phyloP scores from a whole-genome alignment of 2,797 vertebrate genomes.

The Cheirogaleus major region DNA sequence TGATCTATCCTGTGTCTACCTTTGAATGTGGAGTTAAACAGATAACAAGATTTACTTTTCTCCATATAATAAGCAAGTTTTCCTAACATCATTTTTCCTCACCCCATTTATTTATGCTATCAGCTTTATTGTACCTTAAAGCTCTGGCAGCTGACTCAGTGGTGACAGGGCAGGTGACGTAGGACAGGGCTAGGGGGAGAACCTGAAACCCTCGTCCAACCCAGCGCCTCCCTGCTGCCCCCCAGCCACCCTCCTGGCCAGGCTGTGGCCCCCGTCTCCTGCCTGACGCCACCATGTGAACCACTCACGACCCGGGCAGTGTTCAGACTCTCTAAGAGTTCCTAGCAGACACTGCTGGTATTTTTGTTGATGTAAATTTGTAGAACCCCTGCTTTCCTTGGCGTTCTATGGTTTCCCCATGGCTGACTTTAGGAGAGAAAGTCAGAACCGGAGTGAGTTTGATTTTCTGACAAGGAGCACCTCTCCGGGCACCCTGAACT shows the following conservation, averaged over 20 bases:
- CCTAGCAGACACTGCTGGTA: rapidly evolving
- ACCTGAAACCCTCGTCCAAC: neutral
- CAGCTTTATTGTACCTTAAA: neutral
- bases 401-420: neutral
- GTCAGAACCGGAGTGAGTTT: neutral
- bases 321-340: neutral
- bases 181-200: neutral
- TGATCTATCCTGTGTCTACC: neutral
- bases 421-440: neutral
- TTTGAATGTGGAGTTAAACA: neutral
- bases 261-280: too few species aligned
- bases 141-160: neutral
- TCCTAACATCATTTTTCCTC: neutral
- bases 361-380: neutral
- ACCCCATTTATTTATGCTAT: neutral
- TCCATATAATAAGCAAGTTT: neutral
- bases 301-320: neutral
- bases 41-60: neutral
- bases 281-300: neutral
- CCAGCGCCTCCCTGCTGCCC: neutral
- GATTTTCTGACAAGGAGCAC: neutral
- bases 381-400: neutral
- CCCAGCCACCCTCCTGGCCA: rapidly evolving
- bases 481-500: neutral
- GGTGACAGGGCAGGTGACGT: too few species aligned